Base-by-base conservation (phyloP, 1,140 invertebrate species). In the Helicoverpa zea region DNA sequence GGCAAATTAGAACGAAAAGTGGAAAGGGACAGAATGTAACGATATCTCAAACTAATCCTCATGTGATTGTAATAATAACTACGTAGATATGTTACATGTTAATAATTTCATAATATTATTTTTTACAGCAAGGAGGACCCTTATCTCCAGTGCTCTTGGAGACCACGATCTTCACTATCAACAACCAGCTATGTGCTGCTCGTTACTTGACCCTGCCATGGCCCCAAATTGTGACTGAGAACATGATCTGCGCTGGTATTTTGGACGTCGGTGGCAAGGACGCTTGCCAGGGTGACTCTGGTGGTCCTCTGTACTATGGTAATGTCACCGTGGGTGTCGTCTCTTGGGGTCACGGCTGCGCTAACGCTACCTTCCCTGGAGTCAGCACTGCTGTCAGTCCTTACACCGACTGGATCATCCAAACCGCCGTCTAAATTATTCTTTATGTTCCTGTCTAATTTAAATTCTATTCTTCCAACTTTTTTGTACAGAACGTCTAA, bases 261-360 rank as follows among this genome's bases (percentile, higher is more conserved):
- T 73, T 87, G 13, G 85, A 87, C 10, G 90, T 43, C 35, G 35
- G 35, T 43, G 35, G 86, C 16, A 10, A 88, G 35, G 35, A 96
- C 85, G 97, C 97, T 5, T 97, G 35, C 35, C 96, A 96, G 88
- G 97, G 97, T 3, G 97, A 97, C 85, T 96, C 96, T 72, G 97
- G 97, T 2, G 97, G 97, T 12, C 97, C 97, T 2, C 88, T 97
- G 54, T 92, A 89, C 79, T 88, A 80, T 16, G 74, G 59, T 0
- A 58, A 89, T 23, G 80, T 89, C 16, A 82, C 96, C 13, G 83
- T 95, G 29, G 96, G 96, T 7, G 80, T 96, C 1, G 94, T 96
- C 3, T 96, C 96, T 7, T 96, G 96, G 91, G 96, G 96, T 1
- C 11, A 83, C 3, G 92, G 91, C 16, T 97, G 97, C 84, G 96